Conservation (phyloP, 2,888 invertebrate species). For the Caprella mutica region DNA sequence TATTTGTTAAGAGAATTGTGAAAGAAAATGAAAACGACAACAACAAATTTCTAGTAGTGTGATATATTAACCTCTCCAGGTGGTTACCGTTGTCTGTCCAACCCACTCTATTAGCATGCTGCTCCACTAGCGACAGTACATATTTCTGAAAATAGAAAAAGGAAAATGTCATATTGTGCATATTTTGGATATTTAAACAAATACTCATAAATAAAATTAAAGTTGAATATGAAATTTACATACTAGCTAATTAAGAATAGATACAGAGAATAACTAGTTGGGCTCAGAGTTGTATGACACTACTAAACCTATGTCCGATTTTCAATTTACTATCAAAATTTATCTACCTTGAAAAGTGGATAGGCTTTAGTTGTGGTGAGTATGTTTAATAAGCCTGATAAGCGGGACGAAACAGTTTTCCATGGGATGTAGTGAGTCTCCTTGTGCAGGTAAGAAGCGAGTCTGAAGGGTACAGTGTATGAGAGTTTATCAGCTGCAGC, state of each 20-base stretch:
- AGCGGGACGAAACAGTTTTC: slow-evolving; percentile 52
- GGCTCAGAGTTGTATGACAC: no score
- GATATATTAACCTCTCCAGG: slow-evolving; percentile 39
- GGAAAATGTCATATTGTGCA: no score
- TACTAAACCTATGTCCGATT: no score
- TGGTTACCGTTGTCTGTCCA: slow-evolving; percentile 49
- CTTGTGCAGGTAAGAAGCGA: slow-evolving; percentile 54
- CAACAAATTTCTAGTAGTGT: no score
- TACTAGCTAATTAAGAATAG: no score
- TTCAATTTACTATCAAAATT: not conserved
- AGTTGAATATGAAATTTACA: no score
- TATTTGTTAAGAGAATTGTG: no score
- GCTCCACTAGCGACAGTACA: slow-evolving; percentile 49
- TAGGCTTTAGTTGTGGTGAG: slow-evolving; percentile 34
- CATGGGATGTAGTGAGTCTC: slow-evolving; percentile 64
- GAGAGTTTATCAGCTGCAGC: slow-evolving; percentile 57
- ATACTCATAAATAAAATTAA: no score
- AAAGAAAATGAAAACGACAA: no score
- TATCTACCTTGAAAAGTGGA: slow-evolving; percentile 35
- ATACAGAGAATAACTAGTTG: no score
- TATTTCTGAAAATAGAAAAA: no score
- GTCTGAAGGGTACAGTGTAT: slow-evolving; percentile 56
- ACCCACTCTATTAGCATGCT: slow-evolving; percentile 50
- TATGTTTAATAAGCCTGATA: slow-evolving; percentile 35
- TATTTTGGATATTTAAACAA: no score